Evolutionary conservation across 2,888 invertebrate species (phyloP).

Genomic region (Galeruca laticollis): DNA sequence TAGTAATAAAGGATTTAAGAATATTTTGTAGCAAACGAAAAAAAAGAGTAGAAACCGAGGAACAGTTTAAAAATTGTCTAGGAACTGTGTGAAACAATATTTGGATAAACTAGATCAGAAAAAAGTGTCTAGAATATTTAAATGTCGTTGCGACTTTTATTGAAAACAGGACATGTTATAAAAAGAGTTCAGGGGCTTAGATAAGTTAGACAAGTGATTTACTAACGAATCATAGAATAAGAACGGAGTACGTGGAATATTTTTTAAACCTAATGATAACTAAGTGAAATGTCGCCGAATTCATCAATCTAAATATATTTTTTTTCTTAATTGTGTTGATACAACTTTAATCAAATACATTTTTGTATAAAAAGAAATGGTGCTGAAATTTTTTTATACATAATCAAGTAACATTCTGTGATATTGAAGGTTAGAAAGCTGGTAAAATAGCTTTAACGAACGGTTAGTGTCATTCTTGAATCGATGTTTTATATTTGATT

Average conservation of each 20-base stretch:
- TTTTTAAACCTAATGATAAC: constrained; percentile 7
- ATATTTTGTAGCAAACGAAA: too few species aligned
- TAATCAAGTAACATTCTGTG: constrained; percentile 26
- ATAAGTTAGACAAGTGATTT: too few species aligned
- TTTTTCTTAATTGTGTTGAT: neutral
- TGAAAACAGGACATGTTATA: too few species aligned
- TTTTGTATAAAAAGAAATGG: constrained; percentile 4
- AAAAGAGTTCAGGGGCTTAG: too few species aligned
- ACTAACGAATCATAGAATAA: too few species aligned
- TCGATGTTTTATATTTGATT: neutral
- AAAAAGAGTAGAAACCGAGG: too few species aligned
- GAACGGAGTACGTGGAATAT: neutral
- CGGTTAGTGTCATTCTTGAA: neutral
- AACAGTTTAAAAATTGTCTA: too few species aligned
- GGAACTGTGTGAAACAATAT: too few species aligned
- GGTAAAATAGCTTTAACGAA: neutral
- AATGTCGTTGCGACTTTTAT: too few species aligned
- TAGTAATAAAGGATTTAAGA: too few species aligned
- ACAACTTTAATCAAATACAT: constrained; percentile 1
- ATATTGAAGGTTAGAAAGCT: constrained; percentile 18
- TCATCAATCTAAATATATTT: neutral
- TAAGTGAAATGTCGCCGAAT: neutral
- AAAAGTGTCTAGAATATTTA: too few species aligned
- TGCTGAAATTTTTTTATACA: neutral
- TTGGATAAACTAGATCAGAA: too few species aligned